Conservation (phyloP, 2,888 invertebrate species). For the Clunio marinus region DNA sequence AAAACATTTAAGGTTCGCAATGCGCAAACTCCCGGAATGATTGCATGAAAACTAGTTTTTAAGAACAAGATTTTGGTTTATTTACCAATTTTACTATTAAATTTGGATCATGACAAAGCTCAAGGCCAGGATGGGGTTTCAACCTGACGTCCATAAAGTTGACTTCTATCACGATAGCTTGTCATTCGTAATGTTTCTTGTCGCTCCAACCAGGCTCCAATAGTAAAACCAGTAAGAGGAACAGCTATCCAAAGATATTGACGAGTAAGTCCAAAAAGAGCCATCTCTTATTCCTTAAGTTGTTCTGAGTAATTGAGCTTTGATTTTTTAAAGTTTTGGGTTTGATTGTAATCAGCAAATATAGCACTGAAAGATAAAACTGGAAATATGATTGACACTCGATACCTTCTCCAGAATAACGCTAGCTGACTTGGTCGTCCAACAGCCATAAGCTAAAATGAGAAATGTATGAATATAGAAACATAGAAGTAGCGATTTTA, state of each 20-base stretch:
- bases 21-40: too few relatives aligned
- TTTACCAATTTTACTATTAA: neutral
- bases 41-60: too few relatives aligned
- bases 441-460: conserved; percentile 33
- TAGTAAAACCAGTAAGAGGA: conserved; percentile 56
- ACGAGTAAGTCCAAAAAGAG: conserved; percentile 56
- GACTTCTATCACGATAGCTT: conserved; percentile 73
- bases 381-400: conserved; percentile 65
- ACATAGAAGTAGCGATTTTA: too few relatives aligned
- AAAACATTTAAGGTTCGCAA: too few relatives aligned
- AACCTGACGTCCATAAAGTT: conserved; percentile 67
- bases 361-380: conserved; percentile 57
- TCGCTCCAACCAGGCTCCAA: conserved; percentile 64
- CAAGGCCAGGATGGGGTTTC: conserved; percentile 72
- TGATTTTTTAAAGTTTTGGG: conserved; percentile 63
- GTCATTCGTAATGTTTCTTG: conserved; percentile 69
- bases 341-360: conserved; percentile 68
- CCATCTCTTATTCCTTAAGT: conserved; percentile 48
- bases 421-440: neutral
- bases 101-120: conserved; percentile 42
- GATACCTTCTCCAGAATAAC: conserved; percentile 54
- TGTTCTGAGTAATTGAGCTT: conserved; percentile 38
- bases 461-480: too few relatives aligned
- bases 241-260: conserved; percentile 54
- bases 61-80: neutral